Conservation (phyloP, 2,113 vertebrate species). For the Oostethus manadensis region DNA sequence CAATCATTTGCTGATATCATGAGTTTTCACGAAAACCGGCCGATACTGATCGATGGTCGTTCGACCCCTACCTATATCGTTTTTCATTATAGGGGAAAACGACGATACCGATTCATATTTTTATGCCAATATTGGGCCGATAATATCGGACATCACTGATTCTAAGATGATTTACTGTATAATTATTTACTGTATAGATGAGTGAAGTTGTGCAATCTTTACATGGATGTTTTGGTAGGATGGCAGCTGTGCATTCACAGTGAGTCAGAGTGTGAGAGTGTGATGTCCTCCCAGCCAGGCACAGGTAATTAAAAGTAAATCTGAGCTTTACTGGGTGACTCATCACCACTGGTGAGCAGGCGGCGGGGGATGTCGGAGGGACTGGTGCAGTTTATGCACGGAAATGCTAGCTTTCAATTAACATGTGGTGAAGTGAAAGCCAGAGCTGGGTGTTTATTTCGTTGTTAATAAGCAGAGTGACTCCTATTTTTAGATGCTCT, state of each 20-base stretch:
- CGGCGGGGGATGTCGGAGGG: neutral
- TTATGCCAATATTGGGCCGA: no score
- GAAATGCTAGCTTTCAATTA: neutral
- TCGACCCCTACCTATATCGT: no score
- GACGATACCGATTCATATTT: no score
- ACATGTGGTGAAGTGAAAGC: neutral
- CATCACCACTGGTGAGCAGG: slow-evolving; percentile 40
- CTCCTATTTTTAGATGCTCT: neutral
- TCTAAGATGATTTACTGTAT: no score
- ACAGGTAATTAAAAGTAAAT: slow-evolving; percentile 61
- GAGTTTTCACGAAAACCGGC: no score
- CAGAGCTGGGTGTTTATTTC: neutral
- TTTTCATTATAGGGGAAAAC: no score
- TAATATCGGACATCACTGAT: no score
- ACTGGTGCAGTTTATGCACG: slow-evolving; percentile 3
- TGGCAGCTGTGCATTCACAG: neutral
- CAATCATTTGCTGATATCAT: no score
- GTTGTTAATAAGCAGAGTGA: neutral
- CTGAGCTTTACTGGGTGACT: slow-evolving; percentile 52
- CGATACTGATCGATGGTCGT: no score
- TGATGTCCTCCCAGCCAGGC: slow-evolving; percentile 45
- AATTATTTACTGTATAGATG: neutral
- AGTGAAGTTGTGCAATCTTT: neutral
- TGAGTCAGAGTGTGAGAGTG: slow-evolving; percentile 25
- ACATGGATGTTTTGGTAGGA: neutral